Base-by-base conservation (phyloP, 2,797 vertebrate species). In the Ambastaia sidthimunki region DNA sequence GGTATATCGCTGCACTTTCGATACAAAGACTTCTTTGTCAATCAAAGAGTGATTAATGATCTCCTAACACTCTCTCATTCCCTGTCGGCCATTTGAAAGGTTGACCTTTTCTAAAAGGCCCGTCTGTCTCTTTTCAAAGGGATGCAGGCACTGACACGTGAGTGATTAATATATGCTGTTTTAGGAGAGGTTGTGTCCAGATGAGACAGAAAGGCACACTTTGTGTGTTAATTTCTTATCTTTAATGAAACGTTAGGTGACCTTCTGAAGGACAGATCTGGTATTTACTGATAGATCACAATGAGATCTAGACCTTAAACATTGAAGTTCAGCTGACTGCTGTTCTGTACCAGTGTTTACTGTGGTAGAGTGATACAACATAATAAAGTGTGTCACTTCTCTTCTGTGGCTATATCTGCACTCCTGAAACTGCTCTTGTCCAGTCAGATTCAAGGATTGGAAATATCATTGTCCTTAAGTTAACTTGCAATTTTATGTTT, bases 21-120 rank as follows among this genome's bases (percentile, higher is more conserved):
- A 76, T 28, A 76, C 63, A 63, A 67, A 70, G 76, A 62, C 47
- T 70, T 59, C 4, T 10, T 25, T 59, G 82, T 77, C 84, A 77
- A 83, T 82, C 69, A 66, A 74, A 66, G 73, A n/a, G 69, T 85
- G 82, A 85, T 85, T 82, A 83, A 83, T 82, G 72, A 82, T 76
- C 80, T 63, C 60, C 54, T 70, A 72, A 41, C 37, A 23, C 50
- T 80, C 25, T 73, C 69, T 76, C 28, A 34, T 50, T 76, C 67
- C 68, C 63, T 34, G 55, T 68, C 15, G 69, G 31, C 48, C 16
- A n/a, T 66, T 80, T 79, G 69, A 81, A 83, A 83, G 69, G 37
- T 83, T 85, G 69, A 85, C 84, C 84, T 83, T 85, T 82, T 80
- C 60, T 54, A 44, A 50, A 79, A 81, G 63, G 21, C 71, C 72